Evolutionary conservation across 2,888 invertebrate genomes (phyloP), one percentile per base, ranked within the genome.

Genomic region (Acanthopleura granulata): DNA sequence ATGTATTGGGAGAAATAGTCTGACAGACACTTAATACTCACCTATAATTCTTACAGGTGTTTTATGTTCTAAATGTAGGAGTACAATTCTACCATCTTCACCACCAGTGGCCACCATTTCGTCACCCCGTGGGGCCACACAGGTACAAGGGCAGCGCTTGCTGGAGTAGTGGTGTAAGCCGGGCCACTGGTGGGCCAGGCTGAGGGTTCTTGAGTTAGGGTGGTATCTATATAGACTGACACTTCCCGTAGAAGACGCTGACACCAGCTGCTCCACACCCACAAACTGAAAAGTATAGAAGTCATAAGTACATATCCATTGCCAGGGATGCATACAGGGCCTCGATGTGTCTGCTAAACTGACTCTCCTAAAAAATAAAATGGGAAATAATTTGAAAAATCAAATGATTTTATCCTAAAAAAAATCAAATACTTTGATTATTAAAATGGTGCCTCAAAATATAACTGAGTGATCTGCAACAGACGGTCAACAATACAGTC

Each of bases 31-130:
- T 11, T 57, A n/a, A n/a, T n/a, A 75, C 81, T 84, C 91, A 93
- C 93, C 92, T 82, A 93, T 92, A 73, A 86, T 89, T 83, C 92
- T 90, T 11, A 92, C 88, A 72, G 93, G 91, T 77, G 90, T 89
- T 72, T 90, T 90, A 74, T 92, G 91, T 66, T 91, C 91, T 1
- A 92, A 89, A 74, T 92, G 93, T 50, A 94, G 88, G 57, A 94
- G 89, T 89, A 92, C 92, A 72, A 94, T 92, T 78, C 91, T 90
- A 0, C 97, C 97, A 90, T 97, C 97, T 91, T 97, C 97, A 0
- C 97, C 97, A 1, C 95, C 94, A 0, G 94, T 94, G 6, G 85
- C 87, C 0, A 94, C 95, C 80, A 96, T 92, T 82, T 96, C 95
- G 77, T 94, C 94, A 81, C 95, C 95, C 84, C 94, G 93, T 0